A percentile compares a stretch with the other conserved stretches of the same genome.
These are phyloP conservation scores for Jordanella pulchra DNA, from an alignment of 2,797 vertebrate genomes.

Conservation along the genomic window DNA sequence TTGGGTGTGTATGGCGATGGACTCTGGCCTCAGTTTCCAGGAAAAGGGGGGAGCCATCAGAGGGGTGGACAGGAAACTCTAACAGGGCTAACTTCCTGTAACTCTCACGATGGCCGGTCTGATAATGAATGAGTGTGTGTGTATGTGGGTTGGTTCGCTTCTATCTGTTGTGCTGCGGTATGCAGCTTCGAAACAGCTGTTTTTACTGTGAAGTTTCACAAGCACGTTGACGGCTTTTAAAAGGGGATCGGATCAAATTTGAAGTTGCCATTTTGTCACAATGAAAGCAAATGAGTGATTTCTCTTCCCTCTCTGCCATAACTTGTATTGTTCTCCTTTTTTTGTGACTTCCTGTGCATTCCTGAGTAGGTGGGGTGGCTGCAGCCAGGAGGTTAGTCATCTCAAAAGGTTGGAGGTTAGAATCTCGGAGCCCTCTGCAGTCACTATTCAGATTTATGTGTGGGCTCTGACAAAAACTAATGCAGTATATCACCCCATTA, in stretches of 20 bases:
- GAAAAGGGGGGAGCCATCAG: constrained; percentile 78
- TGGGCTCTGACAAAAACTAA: neutral
- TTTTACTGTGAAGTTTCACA: constrained; percentile 28
- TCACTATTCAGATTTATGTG: neutral
- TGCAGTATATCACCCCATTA: neutral
- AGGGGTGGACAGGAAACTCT: constrained; percentile 81
- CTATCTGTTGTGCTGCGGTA: constrained; percentile 37
- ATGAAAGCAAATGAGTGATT: constrained; percentile 26
- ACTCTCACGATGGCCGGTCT: constrained; percentile 77
- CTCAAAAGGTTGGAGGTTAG: constrained; percentile 45
- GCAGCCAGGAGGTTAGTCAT: constrained; percentile 24
- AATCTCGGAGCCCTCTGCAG: neutral
- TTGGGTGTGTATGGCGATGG: constrained; percentile 47
- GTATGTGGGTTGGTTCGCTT: neutral
- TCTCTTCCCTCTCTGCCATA: constrained; percentile 63
- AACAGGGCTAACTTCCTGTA: constrained; percentile 81
- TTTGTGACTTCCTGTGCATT: constrained; percentile 66
- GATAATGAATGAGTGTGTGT: constrained; percentile 65
- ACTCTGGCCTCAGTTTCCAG: constrained; percentile 74
- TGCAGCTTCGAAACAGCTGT: constrained; percentile 21
- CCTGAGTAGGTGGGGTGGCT: constrained; percentile 56
- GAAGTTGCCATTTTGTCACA: constrained; percentile 8
- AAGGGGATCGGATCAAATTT: constrained; percentile 1
- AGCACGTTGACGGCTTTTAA: constrained; percentile 15
- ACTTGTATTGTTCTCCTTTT: constrained; percentile 69